Base-by-base conservation (phyloP, 2,113 vertebrate species). In the Anoura caudifer region DNA sequence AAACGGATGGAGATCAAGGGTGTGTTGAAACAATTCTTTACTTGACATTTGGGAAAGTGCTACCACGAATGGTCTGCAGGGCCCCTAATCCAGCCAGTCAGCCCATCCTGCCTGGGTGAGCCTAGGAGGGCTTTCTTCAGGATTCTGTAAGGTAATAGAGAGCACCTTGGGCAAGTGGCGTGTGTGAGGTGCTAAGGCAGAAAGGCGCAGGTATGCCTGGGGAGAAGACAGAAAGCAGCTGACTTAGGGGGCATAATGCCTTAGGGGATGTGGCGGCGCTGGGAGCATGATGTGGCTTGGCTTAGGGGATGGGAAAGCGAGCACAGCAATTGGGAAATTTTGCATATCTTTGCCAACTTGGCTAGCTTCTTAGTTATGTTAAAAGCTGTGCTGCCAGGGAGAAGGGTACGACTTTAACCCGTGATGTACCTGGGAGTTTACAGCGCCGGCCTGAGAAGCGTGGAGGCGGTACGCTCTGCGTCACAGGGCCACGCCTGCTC, bases 21-120 rank as follows among this genome's bases (percentile, higher is more conserved):
- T 0, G 6, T 4, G 0, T 0, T 17, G 20, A 56, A 69, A 43
- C 36, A n/a, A 17, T 7, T 6, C 0, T 16, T 15, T 15, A n/a
- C 4, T 16, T 17, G 50, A 45, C 19, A 14, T 20, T 4, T 17
- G 36, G 43, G 33, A 36, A 63, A 61, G 16, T 31, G 67, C 41
- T 2, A 4, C 50, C 15, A 20, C n/a, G 12, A 4, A 76, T 9
- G 26, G 41, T 6, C 13, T 15, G 28, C 11, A 22, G 84, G n/a
- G 38, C 67, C 85, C 63, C 52, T 33, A 28, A 15, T 10, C 5
- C 41, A 4, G 36, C 75, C 31, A 11, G 47, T 20, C 28, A 15
- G 17, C 16, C 15, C 7, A 47, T 33, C 47, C 43, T 26, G 13
- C 12, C 67, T 1, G 22, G 33, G 19, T 7, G 7, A 73, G 33